Base-by-base conservation (phyloP, 2,113 vertebrate species). In the Cyphomyrus plagiostoma region DNA sequence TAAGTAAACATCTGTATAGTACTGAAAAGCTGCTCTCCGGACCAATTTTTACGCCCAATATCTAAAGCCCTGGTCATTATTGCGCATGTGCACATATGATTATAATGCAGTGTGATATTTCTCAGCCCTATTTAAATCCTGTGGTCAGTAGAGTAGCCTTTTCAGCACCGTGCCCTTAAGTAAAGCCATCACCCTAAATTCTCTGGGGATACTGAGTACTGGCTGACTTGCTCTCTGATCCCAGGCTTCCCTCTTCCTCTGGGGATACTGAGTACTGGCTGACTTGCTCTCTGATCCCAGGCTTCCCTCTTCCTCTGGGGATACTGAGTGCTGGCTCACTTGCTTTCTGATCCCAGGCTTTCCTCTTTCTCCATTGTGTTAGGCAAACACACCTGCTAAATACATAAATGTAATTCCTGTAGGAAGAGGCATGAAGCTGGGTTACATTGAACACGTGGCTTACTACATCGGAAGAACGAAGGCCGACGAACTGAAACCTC, bases 381-480 rank as follows among this genome's bases (percentile, higher is more conserved):
- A 21, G 2, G 15, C 19, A 42, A 82, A 35, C 39, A 6, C 39
- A 42, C 35, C 30, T 19, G 4, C 39, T 82, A 35, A 82, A 82
- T 21, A 26, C 21, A 56, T 84, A 0, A 0, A 45, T 48, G 7
- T 11, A 48, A 42, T 88, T 0, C 42, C 56, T 74, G 58, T 90
- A 98, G 98, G 98, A 46, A 96, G 95, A 46, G 98, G 98, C 53
- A 96, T 97, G 91, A 99, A 98, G 86, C 92, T 99, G 35, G 98
- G 98, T 93, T 98, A 99, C 94, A 99, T 99, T 92, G 97, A 97
- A 91, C 96, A 98, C 89, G 96, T 97, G 93, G 96, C 97, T 50
- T 96, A 96, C 91, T 97, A 97, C 91, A 95, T 99, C 90, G 97
- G 95, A 92, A 98, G 97, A 94, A 98, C 97, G 94, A 99, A 99